Evolutionary conservation across 2,113 vertebrate genomes (phyloP), one percentile per base, ranked within the genome.

Genomic region (Xiphias gladius): DNA sequence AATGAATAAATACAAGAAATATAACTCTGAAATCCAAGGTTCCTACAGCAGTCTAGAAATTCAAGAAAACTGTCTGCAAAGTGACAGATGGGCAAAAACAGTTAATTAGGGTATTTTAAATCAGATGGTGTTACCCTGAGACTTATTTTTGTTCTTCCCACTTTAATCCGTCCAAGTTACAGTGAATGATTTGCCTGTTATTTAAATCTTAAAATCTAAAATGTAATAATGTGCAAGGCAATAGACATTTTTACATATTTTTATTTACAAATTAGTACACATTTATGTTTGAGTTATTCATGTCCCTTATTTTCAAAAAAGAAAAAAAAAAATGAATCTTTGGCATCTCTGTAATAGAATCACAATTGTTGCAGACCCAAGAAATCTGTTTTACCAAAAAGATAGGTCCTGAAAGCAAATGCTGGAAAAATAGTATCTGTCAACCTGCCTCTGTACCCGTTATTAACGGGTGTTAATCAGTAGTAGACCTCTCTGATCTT

Each of bases 401-500:
- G 73, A 65, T 28, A 67, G 61, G 67, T 35, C 46, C 32, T 39
- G 54, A 6, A 39, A 74, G 28, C 26, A 26, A 68, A 32, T n/a
- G 14, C 22, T 68, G 74, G 32, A 65, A 75, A 30, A 78, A 22
- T 2, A 43, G 4, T 64, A 17, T 55, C n/a, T 59, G 28, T 73
- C 32, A 20, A 9, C 10, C 16, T 39, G 24, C 26, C 59, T 71
- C 19, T 67, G 70, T 41, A n/a, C 16, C 72, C 20, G 48, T 69
- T 35, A 35, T 3, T 13, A 52, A 30, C n/a, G 7, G 57, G 50
- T 32, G 48, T 14, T 50, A 54, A 5, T 76, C 89, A 95, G 77
- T 95, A 95, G 76, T 4, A 94, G 64, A 64, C 2, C 73, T 96
- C 94, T 91, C 93, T 93, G 76, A 96, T 96, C 86, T 96, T 95